Base-by-base conservation (phyloP, 2,888 invertebrate species). In the Euplexia lucipara region DNA sequence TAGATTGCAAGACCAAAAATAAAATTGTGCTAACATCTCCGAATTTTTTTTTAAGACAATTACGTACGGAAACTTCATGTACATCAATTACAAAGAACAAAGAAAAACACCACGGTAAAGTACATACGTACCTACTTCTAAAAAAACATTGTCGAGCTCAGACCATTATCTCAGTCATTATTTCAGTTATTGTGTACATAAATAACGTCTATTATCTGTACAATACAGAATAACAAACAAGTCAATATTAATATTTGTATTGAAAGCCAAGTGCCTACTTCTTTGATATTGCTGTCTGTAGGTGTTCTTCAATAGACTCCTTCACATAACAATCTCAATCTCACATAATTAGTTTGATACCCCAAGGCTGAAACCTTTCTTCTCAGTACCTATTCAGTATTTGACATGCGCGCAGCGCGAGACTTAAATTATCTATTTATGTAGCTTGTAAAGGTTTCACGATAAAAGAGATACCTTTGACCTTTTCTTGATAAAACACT, bases 121-220 rank as follows among this genome's bases (percentile, higher is more conserved):
- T 54, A 58, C 30, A 1, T 42, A 48, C 14, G 47, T 54, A 58
- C 30, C 1, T 42, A 48, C 14, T 52, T 44, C 0, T 37, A 52
- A 41, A 39, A 57, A 45, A 54, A 35, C 42, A 53, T 49, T 45
- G 53, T 62, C 37, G 52, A 49, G 16, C 35, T 20, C 8, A 56
- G 52, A 58, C 56, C 44, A 68, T 67, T 71, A 63, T 67, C 48
- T 37, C 37, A 22, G 61, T 56, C 41, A 62, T 75, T 61, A 64
- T 59, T 73, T 60, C 53, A 45, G 51, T 26, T 62, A 42, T 47
- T 59, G 48, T 73, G 34, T 48, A 49, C 39, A 39, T 37, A 72
- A 73, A 66, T 48, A 41, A 35, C 53, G 22, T 48, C 42, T n/a
- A 68, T 70, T 44, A 67, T 72, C 47, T 34, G 34, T 37, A 66